phyloP scores from a whole-genome alignment of 2,888 invertebrate species.

The Monoplex corrugatus region DNA sequence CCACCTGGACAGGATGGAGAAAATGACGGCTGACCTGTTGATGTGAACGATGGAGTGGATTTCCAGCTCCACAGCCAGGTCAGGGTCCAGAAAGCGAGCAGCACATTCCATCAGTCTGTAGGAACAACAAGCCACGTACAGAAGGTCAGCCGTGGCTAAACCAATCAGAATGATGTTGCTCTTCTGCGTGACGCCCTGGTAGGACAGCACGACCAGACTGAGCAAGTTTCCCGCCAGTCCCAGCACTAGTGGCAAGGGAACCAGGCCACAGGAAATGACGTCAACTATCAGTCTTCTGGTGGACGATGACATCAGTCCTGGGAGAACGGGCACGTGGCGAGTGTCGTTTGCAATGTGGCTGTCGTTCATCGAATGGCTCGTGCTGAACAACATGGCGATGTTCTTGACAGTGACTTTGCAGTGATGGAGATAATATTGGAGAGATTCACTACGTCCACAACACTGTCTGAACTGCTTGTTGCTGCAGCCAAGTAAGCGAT shows the following conservation, averaged over 20 bases:
- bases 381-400: too few species aligned
- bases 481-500: too few species aligned
- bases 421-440: too few species aligned
- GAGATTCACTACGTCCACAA: too few species aligned
- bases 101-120: neutral
- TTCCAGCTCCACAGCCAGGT: neutral
- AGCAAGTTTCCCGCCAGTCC: neutral
- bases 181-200: neutral
- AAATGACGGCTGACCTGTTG: neutral
- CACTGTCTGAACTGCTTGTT: too few species aligned
- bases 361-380: too few species aligned
- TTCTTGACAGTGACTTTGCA: too few species aligned
- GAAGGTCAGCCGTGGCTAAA: neutral
- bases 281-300: neutral
- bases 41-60: neutral
- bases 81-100: neutral
- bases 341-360: too few species aligned
- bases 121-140: neutral
- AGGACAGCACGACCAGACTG: neutral
- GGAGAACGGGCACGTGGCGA: too few species aligned
- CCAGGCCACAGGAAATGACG: slow-evolving; percentile 17
- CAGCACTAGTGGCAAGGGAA: neutral
- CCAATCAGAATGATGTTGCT: slow-evolving; percentile 15
- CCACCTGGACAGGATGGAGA: neutral
- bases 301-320: neutral